These are phyloP conservation scores for Holothuria leucospilota DNA, from an alignment of 53 echinoderm and acorn worm species.

Conservation along the genomic window DNA sequence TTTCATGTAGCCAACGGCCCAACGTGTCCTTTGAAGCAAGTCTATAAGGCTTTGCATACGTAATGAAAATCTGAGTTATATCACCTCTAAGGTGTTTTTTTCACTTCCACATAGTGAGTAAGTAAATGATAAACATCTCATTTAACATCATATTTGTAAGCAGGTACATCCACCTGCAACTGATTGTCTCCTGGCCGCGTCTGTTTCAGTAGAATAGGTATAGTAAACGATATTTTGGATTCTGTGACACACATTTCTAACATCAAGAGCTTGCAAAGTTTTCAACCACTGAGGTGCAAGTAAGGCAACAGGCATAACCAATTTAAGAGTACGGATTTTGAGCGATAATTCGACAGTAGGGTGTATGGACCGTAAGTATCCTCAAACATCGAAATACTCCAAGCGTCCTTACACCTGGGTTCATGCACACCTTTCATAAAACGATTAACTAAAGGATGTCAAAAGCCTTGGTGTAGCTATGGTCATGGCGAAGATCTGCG, in stretches of 20 bases:
- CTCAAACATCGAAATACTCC: slow-evolving; percentile 14
- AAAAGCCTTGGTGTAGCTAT: too few relatives aligned
- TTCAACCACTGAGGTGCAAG: too few relatives aligned
- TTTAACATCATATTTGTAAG: background rate
- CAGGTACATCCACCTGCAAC: background rate
- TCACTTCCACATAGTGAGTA: background rate
- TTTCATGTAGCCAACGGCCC: too few relatives aligned
- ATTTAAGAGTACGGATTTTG: background rate
- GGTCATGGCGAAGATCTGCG: too few relatives aligned
- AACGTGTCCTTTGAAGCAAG: too few relatives aligned
- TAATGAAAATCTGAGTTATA: slow-evolving; percentile 2
- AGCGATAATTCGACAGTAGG: slow-evolving; percentile 2
- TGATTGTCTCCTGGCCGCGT: background rate
- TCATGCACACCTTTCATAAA: too few relatives aligned
- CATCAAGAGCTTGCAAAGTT: slow-evolving; percentile 1
- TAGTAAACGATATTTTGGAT: background rate
- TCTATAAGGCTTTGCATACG: background rate
- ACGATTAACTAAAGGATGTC: too few relatives aligned
- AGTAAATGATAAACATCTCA: slow-evolving; percentile 15
- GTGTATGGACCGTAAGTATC: background rate
- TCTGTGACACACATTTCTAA: background rate
- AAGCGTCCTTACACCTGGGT: slow-evolving; percentile 39
- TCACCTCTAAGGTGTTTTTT: background rate
- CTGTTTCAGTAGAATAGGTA: background rate
- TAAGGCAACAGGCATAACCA: slow-evolving; percentile 12